phyloP scores from a whole-genome alignment of 2,797 vertebrate genomes.

The Phoebastria nigripes region DNA sequence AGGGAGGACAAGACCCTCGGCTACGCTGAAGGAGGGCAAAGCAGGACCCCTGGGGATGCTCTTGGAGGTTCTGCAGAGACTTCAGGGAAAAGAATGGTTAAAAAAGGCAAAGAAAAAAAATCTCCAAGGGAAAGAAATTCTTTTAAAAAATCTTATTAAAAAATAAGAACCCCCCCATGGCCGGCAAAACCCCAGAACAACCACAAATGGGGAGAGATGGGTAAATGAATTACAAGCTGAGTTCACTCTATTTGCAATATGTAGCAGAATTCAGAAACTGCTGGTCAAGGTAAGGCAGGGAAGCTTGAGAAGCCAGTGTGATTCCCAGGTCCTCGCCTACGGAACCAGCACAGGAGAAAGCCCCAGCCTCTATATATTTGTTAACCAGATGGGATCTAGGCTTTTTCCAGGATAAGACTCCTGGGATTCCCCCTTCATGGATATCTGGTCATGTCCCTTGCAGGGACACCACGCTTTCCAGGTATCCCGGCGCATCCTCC shows the following conservation, averaged over 20 bases:
- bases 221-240: not conserved
- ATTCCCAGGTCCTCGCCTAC: not conserved
- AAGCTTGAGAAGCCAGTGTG: not conserved
- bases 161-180: not conserved
- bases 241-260: not conserved
- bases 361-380: not conserved
- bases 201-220: not conserved
- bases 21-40: not conserved
- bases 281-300: not conserved
- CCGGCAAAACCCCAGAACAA: not conserved
- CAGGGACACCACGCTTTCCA: rapidly evolving
- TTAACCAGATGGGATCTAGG: not conserved
- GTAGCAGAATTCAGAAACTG: not conserved
- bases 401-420: not conserved
- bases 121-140: not conserved
- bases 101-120: not conserved
- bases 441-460: not conserved
- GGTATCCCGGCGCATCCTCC: not conserved
- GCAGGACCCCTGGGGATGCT: not conserved
- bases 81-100: not conserved
- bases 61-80: not conserved
- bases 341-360: not conserved
- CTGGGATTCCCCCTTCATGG: not conserved
- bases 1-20: not conserved
- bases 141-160: not conserved